Conservation (phyloP, 2,888 invertebrate species). For the Apotomis turbidana region DNA sequence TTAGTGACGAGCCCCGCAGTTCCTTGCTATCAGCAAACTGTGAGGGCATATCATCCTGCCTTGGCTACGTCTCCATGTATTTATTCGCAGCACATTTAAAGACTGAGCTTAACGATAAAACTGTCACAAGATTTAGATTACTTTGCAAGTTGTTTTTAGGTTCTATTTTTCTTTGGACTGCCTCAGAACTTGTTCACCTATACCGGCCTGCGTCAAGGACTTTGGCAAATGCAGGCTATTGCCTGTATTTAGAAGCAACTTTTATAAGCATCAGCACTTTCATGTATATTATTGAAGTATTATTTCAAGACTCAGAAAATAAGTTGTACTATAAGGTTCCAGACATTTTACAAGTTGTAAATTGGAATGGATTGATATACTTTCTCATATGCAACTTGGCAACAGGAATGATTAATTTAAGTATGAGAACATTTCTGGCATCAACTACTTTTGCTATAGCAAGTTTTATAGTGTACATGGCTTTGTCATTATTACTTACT, state of each 20-base stretch:
- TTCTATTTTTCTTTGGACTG: conserved; percentile 66
- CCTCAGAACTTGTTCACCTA: conserved; percentile 74
- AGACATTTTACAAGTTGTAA: conserved; percentile 87
- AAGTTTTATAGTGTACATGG: conserved; percentile 85
- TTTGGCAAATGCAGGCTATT: conserved; percentile 92
- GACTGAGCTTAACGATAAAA: conserved; percentile 72
- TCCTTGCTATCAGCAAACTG: conserved; percentile 92
- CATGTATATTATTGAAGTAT: conserved; percentile 82
- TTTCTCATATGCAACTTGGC: conserved; percentile 93
- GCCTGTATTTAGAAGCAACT: conserved; percentile 89
- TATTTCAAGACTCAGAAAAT: conserved; percentile 61
- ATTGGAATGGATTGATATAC: conserved; percentile 91
- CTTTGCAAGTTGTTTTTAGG: conserved; percentile 50
- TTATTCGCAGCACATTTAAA: conserved; percentile 88
- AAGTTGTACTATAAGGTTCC: conserved; percentile 66
- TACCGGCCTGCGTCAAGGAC: conserved; percentile 88
- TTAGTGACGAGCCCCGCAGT: conserved; percentile 82
- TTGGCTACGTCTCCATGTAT: conserved; percentile 94
- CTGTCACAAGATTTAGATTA: conserved; percentile 51
- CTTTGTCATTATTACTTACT: conserved; percentile 55
- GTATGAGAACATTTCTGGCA: conserved; percentile 85
- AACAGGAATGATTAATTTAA: conserved; percentile 93
- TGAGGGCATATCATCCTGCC: conserved; percentile 94
- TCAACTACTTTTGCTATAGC: conserved; percentile 68
- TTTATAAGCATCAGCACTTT: conserved; percentile 82